Evolutionary conservation across 1,140 invertebrate genomes (phyloP), one percentile per base, ranked within the genome.

Genomic region (Pogonus chalceus): DNA sequence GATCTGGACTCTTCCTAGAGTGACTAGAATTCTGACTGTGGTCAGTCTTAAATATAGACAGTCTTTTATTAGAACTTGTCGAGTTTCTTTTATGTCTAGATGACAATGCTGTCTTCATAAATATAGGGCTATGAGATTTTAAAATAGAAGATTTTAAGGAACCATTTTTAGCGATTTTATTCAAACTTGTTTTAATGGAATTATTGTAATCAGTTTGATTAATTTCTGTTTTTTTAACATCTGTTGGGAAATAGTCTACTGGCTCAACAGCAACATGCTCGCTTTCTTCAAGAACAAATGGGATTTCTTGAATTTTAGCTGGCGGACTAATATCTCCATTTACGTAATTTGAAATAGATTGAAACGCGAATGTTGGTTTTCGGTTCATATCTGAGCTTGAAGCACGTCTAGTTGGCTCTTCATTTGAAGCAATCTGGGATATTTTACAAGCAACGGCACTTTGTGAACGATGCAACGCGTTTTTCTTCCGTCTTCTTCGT

Each of bases 41-140:
- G 20, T 23, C 20, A 23, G 23, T 49, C 47, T 49, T 49, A 23
- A 23, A 21, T 24, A 49, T 14, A 4, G 21, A 22, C 12, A 7
- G 23, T 1, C 23, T 21, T 49, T 49, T 49, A 35, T 35, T 35
- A 35, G 12, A 10, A 12, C 9, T 9, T 21, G 20, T 49, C 20
- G 20, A 53, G 21, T 23, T 35, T 35, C 49, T 56, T 54, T 24
- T 54, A 18, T 20, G 56, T 39, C 52, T 51, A 24, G 52, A 49
- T 55, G 73, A 73, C 12, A 83, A 68, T 0, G 78, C 77, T 18
- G 80, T 81, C 61, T 78, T 78, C 56, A 85, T 76, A 56, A 83
- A 84, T 0, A 75, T 77, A 0, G 81, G 78, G 23, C 23, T 49
- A 14, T 23, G 20, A 1, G 12, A 22, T 14, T 49, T 49, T 12